Base-by-base conservation (phyloP, 2,888 invertebrate species). In the Athetis lepigone region DNA sequence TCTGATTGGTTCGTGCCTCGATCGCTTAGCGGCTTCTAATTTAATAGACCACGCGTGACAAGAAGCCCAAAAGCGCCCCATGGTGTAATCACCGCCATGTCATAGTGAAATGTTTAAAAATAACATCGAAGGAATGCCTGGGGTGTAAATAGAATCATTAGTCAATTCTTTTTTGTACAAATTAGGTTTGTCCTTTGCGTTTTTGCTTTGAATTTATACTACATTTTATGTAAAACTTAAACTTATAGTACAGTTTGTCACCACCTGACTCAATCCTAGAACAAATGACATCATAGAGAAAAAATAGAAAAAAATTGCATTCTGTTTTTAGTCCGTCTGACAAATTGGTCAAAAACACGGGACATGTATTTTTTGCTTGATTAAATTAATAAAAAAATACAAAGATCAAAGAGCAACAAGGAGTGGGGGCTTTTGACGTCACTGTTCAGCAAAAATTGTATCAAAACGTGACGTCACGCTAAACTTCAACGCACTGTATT, bases 11-110 rank as follows among this genome's bases (percentile, higher is more conserved):
- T 88, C 89, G 89, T 90, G 89, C 78, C 70, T 52, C 74, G 70
- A 88, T 85, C 89, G 86, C 87, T 90, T 88, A 88, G 85, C 69
- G 77, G 70, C 73, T 77, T 83, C 81, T 84, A 82, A 87, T 85
- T 85, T 79, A 83, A 79, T 77, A 70, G 72, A 54, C 65, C 70
- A 76, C 75, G 82, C 85, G 83, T 86, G 84, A 79, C 82, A 75
- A 72, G 78, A 77, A 79, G 73, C 75, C 74, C 42, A 74, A 61
- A 52, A 49, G 52, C 50, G 57, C 63, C 62, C 61, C 51, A 52
- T 69, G 56, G 55, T 47, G 67, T 72, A 77, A 75, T 70, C 62
- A 68, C 56, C 46, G 50, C 25, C 42, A 46, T 56, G 70, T 65
- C 68, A 63, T 55, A 45, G 51, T 56, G 52, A 61, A 60, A 66